phyloP scores from a whole-genome alignment of 2,797 vertebrate genomes.

The Melanotaenia parkinsoni region DNA sequence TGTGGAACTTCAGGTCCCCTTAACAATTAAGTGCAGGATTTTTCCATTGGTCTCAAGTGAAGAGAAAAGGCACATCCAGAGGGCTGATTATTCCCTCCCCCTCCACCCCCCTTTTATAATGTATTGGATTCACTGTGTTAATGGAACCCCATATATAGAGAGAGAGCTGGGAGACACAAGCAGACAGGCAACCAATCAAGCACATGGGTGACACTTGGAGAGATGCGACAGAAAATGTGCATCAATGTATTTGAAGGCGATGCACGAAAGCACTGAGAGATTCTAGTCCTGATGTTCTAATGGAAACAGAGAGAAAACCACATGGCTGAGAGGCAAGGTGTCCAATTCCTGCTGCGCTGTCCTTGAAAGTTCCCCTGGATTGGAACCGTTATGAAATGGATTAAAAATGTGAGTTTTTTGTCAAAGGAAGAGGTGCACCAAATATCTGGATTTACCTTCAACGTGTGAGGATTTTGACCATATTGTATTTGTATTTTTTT shows the following conservation, averaged over 20 bases:
- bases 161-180: conserved; percentile 46
- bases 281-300: conserved; percentile 45
- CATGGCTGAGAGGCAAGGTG: conserved; percentile 12
- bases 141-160: conserved; percentile 47
- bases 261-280: conserved; percentile 39
- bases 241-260: conserved; percentile 41
- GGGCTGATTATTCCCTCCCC: conserved; percentile 59
- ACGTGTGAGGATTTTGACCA: neutral
- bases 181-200: conserved; percentile 50
- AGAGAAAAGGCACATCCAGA: conserved; percentile 56
- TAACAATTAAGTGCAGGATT: conserved; percentile 79
- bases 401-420: conserved; percentile 18
- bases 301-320: conserved; percentile 51
- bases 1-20: conserved; percentile 73
- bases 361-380: conserved; percentile 29
- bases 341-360: conserved; percentile 24
- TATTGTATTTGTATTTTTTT: neutral
- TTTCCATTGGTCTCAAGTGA: conserved; percentile 57
- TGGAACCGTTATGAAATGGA: neutral
- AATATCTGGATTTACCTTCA: conserved; percentile 12
- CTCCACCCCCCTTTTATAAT: conserved; percentile 13
- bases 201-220: conserved; percentile 31
- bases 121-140: conserved; percentile 75
- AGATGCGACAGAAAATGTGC: conserved; percentile 45
- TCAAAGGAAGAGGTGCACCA: neutral